A percentile compares a stretch with the other conserved stretches of the same genome.
Evolutionary conservation across 2,888 invertebrate genomes (phyloP).

Genomic region (Tipula helvola): DNA sequence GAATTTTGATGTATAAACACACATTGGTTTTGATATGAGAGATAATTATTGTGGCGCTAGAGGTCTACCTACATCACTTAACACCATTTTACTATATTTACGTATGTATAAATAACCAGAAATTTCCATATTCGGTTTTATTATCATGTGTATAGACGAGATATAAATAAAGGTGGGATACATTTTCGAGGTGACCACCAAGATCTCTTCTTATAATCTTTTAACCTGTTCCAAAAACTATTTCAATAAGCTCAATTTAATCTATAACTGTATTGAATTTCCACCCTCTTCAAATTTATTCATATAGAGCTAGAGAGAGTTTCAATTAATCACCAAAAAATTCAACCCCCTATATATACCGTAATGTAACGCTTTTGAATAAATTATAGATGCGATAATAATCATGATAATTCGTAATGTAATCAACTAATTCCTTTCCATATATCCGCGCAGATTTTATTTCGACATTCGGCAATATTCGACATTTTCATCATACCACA

Average conservation of each 20-base stretch:
- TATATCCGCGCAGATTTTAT: not conserved
- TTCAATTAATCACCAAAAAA: not conserved
- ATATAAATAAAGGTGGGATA: not conserved
- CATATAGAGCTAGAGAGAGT: not conserved
- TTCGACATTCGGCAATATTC: not conserved
- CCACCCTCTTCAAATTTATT: not conserved
- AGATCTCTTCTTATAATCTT: not conserved
- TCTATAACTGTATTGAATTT: not conserved
- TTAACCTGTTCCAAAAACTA: not conserved
- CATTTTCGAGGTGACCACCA: not conserved
- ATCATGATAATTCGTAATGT: conserved; percentile 39
- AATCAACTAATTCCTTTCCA: conserved; percentile 34
- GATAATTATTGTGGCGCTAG: not conserved
- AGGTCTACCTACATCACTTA: not conserved
- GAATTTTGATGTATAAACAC: not conserved
- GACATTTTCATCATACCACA: not conserved
- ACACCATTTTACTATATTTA: not conserved
- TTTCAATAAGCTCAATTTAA: not conserved
- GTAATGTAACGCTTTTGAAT: not conserved
- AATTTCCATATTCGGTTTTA: not conserved
- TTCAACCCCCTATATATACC: not conserved
- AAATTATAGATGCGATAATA: conserved; percentile 21
- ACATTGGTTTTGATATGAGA: not conserved
- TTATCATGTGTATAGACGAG: not conserved
- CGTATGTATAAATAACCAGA: not conserved